These are phyloP conservation scores for Eupithecia vulgata DNA, from an alignment of 2,888 invertebrate genomes.

Conservation along the genomic window DNA sequence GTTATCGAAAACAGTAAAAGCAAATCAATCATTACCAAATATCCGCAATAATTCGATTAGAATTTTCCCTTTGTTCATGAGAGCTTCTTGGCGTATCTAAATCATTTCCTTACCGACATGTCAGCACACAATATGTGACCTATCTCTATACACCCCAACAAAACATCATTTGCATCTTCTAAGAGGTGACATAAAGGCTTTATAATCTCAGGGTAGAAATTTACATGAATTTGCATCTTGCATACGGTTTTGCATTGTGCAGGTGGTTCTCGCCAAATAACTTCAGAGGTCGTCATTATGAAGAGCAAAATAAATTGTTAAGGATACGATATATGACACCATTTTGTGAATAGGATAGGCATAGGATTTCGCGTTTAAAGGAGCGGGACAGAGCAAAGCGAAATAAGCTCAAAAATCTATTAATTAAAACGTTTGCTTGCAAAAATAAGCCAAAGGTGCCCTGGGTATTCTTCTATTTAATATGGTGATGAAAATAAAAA, in stretches of 20 bases:
- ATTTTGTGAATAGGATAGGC: too few species aligned
- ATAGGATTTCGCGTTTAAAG: too few species aligned
- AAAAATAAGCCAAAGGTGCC: too few species aligned
- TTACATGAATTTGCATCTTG: conserved; percentile 8
- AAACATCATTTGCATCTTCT: conserved; percentile 10
- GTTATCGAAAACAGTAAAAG: not conserved
- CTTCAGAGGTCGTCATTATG: not conserved
- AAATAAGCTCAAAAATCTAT: too few species aligned
- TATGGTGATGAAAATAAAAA: too few species aligned
- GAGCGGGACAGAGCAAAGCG: too few species aligned
- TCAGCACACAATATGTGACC: not conserved
- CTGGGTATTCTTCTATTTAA: too few species aligned
- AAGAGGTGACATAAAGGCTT: conserved; percentile 1
- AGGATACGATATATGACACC: too few species aligned
- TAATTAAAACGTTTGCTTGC: too few species aligned
- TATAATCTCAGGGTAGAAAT: not conserved
- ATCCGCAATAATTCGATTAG: not conserved
- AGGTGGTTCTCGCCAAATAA: not conserved
- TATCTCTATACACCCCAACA: not conserved
- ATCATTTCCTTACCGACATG: not conserved
- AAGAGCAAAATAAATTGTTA: not conserved
- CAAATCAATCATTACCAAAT: not conserved
- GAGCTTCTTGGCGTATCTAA: not conserved
- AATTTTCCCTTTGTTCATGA: not conserved
- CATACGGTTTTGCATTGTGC: not conserved